Evolutionary conservation across 2,888 invertebrate species (phyloP), one percentile per base, ranked within the genome.

Genomic region (Drosophila engyochracea): DNA sequence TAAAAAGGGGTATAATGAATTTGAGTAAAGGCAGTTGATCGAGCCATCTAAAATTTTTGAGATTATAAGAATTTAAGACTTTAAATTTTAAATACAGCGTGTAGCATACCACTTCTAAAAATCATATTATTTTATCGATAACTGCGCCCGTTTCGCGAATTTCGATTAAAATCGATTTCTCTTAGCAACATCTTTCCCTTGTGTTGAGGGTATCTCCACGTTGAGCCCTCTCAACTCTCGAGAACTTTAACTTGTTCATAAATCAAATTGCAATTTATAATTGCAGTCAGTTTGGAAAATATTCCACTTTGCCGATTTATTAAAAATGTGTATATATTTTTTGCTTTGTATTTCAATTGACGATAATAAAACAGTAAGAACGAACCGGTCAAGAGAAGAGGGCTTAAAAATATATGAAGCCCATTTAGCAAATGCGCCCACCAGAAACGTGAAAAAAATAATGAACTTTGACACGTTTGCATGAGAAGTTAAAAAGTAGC

Each of bases 391-490:
- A 62, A 51, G 19, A 28, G 33, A 10, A 35, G 22, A 16, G 30
- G 19, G 22, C 4, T 44, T 53, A 9, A 52, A 25, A 62, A 59
- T 41, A 62, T 25, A 59, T 31, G 44, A 79, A 78, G 79, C 37
- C 54, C 82, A 82, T 79, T 82, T 74, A 79, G 79, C 55, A 82
- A 82, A 73, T 81, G 58, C 39, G 19, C 16, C 47, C 41, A 49
- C 47, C 64, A 63, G 66, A 55, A 37, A 53, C 2, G 19, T 14
- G 14, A 14, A 58, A 9, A 52, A 39, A 51, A 30, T 90, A 85
- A 89, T 85, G 84, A 85, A 90, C 89, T 85, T 81, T 89, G 91
- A 89, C 91, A 85, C 91, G 61, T 70, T 70, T 59, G 37, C 37
- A 16, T 16, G 19, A 25, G 25, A 22, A 22, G 37, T 12, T 6